phyloP scores from a whole-genome alignment of 2,113 vertebrate genomes.

The Scolopax mira region DNA sequence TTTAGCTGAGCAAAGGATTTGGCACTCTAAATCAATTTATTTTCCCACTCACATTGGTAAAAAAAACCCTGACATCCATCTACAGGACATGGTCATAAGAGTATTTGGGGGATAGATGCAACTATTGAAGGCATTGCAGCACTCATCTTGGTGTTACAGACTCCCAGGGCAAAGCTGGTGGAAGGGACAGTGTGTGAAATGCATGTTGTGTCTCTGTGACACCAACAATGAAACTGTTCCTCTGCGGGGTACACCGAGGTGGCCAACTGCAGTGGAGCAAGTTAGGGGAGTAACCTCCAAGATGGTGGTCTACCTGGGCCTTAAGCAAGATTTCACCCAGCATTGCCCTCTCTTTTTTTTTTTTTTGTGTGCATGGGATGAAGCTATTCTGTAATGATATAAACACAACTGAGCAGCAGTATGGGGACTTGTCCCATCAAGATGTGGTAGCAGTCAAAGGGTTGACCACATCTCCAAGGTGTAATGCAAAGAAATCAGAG shows the following conservation, averaged over 20 bases:
- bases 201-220: not conserved
- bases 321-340: not conserved
- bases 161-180: not conserved
- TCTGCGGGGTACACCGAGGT: not conserved
- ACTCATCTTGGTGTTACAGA: not conserved
- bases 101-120: not conserved
- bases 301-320: not conserved
- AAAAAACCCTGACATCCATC: not conserved
- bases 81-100: not conserved
- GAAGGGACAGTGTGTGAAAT: not conserved
- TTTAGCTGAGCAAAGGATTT: not conserved
- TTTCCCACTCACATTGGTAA: not conserved
- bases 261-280: not conserved
- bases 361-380: accelerated
- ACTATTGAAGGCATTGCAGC: not conserved
- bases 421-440: not conserved
- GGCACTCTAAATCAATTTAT: not conserved
- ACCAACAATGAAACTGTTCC: not conserved
- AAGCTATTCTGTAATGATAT: not conserved
- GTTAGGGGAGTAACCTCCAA: not conserved
- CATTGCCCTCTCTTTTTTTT: not conserved
- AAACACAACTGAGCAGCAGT: not conserved
- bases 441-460: not conserved
- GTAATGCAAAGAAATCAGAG: not conserved
- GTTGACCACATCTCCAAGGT: not conserved